phyloP scores from a whole-genome alignment of 1,140 invertebrate species.

The Atta colombica region DNA sequence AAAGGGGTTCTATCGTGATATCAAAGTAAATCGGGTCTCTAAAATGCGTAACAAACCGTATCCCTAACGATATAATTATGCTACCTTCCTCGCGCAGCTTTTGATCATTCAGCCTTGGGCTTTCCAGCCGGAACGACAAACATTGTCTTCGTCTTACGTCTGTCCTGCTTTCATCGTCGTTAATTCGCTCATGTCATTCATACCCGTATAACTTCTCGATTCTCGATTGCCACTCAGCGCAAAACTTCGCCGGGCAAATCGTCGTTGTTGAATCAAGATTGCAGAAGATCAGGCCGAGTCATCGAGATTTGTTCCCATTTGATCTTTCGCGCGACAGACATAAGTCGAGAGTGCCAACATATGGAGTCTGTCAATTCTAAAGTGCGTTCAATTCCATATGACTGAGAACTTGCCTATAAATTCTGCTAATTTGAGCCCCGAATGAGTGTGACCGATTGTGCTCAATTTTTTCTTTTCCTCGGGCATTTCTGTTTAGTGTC shows the following conservation, averaged over 20 bases:
- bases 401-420: constrained; percentile 21
- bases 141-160: too few species aligned
- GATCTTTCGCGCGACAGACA: not conserved
- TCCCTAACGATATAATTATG: constrained; percentile 63
- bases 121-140: constrained; percentile 5
- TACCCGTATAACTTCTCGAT: constrained; percentile 56
- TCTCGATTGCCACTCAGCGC: not conserved
- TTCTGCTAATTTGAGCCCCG: not conserved
- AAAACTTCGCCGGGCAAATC: not conserved
- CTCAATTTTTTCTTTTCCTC: not conserved
- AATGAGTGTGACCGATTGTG: not conserved
- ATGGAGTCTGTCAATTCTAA: constrained; percentile 48
- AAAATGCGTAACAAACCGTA: constrained; percentile 79
- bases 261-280: constrained; percentile 28
- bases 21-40: constrained; percentile 76
- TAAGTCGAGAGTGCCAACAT: constrained; percentile 13
- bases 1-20: constrained; percentile 50
- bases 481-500: not conserved
- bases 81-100: constrained; percentile 68
- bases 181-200: not conserved
- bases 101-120: constrained; percentile 73
- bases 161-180: not conserved
- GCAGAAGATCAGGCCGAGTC: constrained; percentile 13
- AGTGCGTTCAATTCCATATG: constrained; percentile 70
- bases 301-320: not conserved